Evolutionary conservation across 2,797 vertebrate genomes (phyloP), one percentile per base, ranked within the genome.

Genomic region (Enteromius viviparus): DNA sequence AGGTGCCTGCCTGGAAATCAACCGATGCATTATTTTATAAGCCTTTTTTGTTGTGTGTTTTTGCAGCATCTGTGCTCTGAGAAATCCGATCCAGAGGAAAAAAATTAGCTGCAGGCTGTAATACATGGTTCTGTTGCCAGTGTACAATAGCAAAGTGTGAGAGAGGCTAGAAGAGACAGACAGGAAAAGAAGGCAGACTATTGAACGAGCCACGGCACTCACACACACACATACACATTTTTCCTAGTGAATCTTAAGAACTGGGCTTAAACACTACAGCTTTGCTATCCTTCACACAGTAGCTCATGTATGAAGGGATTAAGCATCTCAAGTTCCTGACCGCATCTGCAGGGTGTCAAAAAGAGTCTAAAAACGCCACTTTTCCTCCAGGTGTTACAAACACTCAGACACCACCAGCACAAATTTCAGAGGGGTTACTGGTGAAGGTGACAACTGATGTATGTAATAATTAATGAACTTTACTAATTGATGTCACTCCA

Each of bases 261-360:
- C 51, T 69, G 74, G 66, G 66, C 79, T 86, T 85, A 79, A 84
- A 87, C 85, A 76, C 58, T 80, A 84, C 82, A 65, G 80, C 83
- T 65, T 79, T 65, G 34, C 71, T 83, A 49, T 84, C 64, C 72
- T 62, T 83, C 82, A 86, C 69, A 79, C 87, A 80, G 76, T 72
- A 81, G 58, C 9, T 81, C 78, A 81, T 84, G 83, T 83, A 78
- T 82, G 82, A 79, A 66, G 15, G 82, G 51, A 81, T 79, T 85
- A 85, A 86, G 72, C 85, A 80, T 87, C 79, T 88, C 84, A 65
- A 79, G 84, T 89, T 89, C 82, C 82, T 77, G 15, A 89, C 32
- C 4, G 47, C 49, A 69, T 80, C 76, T 83, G 77, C 66, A 60
- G 78, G 78, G 85, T 55, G 65, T 82, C 60, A 69, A 45, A 58